phyloP scores from a whole-genome alignment of 1,140 invertebrate genomes.

The Diorhabda sublineata region DNA sequence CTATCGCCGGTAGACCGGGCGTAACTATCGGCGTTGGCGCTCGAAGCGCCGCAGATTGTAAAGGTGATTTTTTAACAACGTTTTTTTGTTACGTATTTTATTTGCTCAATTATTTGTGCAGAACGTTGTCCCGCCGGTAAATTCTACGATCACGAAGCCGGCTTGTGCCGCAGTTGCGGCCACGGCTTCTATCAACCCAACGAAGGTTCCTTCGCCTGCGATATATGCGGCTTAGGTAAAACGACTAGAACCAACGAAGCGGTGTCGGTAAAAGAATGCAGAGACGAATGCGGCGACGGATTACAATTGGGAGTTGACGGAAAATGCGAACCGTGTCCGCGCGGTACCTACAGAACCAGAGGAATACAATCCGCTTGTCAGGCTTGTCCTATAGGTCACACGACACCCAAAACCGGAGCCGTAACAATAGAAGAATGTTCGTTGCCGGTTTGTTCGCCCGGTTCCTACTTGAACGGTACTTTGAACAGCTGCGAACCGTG shows the following conservation, averaged over 20 bases:
- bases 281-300: constrained; percentile 86
- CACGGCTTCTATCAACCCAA: constrained; percentile 91
- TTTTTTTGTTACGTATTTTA: background rate
- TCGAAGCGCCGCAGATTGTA: constrained; percentile 82
- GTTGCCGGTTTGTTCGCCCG: constrained; percentile 78
- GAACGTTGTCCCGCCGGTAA: constrained; percentile 88
- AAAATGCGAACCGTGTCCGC: constrained; percentile 86
- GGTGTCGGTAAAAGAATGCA: constrained; percentile 79
- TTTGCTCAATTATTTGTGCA: constrained; percentile 41
- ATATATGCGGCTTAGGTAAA: constrained; percentile 86
- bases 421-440: constrained; percentile 87
- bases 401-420: constrained; percentile 79
- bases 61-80: constrained; percentile 56
- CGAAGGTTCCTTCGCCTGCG: constrained; percentile 86
- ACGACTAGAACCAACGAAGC: constrained; percentile 90
- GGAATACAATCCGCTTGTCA: constrained; percentile 85
- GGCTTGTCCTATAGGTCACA: constrained; percentile 81
- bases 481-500: constrained; percentile 83
- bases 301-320: constrained; percentile 85
- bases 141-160: constrained; percentile 81
- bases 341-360: constrained; percentile 84
- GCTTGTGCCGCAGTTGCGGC: constrained; percentile 84
- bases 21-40: constrained; percentile 84
- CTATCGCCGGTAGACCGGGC: constrained; percentile 78
- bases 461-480: constrained; percentile 79